Conservation (phyloP, 2,888 invertebrate species). For the Drosophila pegasa region DNA sequence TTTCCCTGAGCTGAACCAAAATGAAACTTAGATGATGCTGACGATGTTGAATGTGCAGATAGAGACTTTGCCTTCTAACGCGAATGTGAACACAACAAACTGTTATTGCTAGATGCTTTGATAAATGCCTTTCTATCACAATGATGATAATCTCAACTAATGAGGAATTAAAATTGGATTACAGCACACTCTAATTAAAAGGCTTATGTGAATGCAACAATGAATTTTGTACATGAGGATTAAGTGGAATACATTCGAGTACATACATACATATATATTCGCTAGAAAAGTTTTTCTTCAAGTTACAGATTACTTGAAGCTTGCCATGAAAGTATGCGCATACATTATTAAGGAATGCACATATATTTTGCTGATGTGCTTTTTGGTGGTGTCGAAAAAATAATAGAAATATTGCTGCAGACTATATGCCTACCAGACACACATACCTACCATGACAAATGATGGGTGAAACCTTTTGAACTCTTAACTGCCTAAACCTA, state of each 20-base stretch:
- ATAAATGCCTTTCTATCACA: slow-evolving; percentile 62
- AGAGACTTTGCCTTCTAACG: slow-evolving; percentile 38
- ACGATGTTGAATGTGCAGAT: slow-evolving; percentile 36
- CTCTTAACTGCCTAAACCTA: slow-evolving; percentile 12
- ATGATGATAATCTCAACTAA: slow-evolving; percentile 70
- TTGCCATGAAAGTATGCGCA: neutral
- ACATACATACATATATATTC: neutral
- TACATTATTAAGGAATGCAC: neutral
- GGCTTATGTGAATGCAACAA: slow-evolving; percentile 56
- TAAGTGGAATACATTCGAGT: slow-evolving; percentile 16
- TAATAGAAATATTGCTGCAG: neutral
- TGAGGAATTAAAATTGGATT: slow-evolving; percentile 72
- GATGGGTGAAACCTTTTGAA: slow-evolving; percentile 3
- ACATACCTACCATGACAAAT: neutral
- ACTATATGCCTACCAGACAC: neutral
- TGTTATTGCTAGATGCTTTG: slow-evolving; percentile 56
- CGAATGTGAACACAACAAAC: slow-evolving; percentile 46
- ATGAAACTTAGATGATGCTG: slow-evolving; percentile 36
- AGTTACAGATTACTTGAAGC: slow-evolving; percentile 6
- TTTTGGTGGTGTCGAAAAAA: neutral
- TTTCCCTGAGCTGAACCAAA: slow-evolving; percentile 15
- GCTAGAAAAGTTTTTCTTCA: neutral
- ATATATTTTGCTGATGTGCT: neutral
- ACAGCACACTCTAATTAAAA: slow-evolving; percentile 60
- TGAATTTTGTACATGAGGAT: slow-evolving; percentile 31